Percentiles rank a stretch among this genome's conserved stretches.
These are phyloP conservation scores for Cliona cf. orientalis DNA, from an alignment of 37 sponge, comb jelly and placozoan genomes.

Conservation along the genomic window DNA sequence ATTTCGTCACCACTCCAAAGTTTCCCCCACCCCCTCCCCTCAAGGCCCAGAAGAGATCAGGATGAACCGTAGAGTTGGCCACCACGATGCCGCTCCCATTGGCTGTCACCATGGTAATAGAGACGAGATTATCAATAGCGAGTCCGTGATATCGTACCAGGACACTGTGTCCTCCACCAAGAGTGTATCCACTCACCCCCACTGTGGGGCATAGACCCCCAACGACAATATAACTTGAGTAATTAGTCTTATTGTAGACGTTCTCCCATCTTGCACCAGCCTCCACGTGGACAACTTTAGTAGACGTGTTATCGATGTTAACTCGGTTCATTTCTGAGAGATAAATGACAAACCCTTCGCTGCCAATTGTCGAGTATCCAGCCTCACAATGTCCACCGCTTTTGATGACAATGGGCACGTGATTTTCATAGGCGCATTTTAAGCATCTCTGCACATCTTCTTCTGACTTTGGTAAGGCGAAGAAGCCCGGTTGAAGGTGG, in stretches of 20 bases:
- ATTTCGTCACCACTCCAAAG: slow-evolving; percentile 35
- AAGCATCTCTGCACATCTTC: slow-evolving; percentile 31
- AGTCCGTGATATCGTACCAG: slow-evolving; percentile 13
- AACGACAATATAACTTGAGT: background rate
- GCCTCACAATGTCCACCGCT: slow-evolving; percentile 20
- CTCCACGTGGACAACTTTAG: background rate
- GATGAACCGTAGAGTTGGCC: slow-evolving; percentile 26
- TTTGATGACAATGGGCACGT: background rate
- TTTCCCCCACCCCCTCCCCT: slow-evolving; percentile 67
- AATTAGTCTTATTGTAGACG: background rate
- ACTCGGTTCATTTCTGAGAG: background rate
- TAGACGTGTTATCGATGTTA: background rate
- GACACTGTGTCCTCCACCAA: slow-evolving; percentile 33
- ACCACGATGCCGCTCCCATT: slow-evolving; percentile 32
- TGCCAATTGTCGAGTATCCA: slow-evolving; percentile 36
- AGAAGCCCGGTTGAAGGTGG: no score
- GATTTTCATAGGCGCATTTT: background rate
- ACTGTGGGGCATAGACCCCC: slow-evolving; percentile 17
- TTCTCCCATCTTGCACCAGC: slow-evolving; percentile 34
- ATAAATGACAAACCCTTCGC: slow-evolving; percentile 26
- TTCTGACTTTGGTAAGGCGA: slow-evolving; percentile 20
- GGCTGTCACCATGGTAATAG: slow-evolving; percentile 41
- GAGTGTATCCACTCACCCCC: slow-evolving; percentile 34
- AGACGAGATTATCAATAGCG: slow-evolving; percentile 33
- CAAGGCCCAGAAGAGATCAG: slow-evolving; percentile 63